These are phyloP conservation scores for Dendropsophus ebraccatus DNA, from an alignment of 2,113 vertebrate species.

Conservation along the genomic window DNA sequence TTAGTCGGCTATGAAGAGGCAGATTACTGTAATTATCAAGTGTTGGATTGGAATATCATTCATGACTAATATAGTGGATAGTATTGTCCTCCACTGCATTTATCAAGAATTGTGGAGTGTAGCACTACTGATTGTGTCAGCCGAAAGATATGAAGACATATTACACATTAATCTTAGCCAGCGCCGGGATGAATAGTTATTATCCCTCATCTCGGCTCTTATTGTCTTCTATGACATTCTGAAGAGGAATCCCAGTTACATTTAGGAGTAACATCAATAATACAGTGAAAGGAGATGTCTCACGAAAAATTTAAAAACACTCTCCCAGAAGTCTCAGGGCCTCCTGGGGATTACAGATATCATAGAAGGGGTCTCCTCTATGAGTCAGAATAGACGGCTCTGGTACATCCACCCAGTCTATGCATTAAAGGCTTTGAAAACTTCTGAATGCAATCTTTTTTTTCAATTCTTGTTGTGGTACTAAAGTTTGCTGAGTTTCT, in stretches of 20 bases:
- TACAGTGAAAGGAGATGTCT: neutral
- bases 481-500: too few relatives aligned
- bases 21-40: constrained; percentile 19
- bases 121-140: neutral
- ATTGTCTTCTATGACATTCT: neutral
- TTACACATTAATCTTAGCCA: neutral
- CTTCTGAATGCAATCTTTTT: too few relatives aligned
- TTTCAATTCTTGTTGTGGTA: too few relatives aligned
- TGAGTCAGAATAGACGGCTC: too few relatives aligned
- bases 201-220: neutral
- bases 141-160: neutral
- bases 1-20: neutral
- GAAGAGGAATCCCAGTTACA: neutral
- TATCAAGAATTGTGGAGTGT: neutral
- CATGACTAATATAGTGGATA: constrained; percentile 4
- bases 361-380: neutral
- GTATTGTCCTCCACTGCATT: neutral
- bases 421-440: too few relatives aligned
- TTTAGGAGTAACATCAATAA: neutral
- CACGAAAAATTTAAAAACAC: neutral
- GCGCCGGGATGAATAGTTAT: neutral
- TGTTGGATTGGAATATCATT: neutral
- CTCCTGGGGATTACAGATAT: neutral
- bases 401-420: too few relatives aligned
- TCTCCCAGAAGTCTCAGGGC: too few relatives aligned